phyloP scores from a whole-genome alignment of 2,113 vertebrate genomes.

The Todiramphus saurophagus region DNA sequence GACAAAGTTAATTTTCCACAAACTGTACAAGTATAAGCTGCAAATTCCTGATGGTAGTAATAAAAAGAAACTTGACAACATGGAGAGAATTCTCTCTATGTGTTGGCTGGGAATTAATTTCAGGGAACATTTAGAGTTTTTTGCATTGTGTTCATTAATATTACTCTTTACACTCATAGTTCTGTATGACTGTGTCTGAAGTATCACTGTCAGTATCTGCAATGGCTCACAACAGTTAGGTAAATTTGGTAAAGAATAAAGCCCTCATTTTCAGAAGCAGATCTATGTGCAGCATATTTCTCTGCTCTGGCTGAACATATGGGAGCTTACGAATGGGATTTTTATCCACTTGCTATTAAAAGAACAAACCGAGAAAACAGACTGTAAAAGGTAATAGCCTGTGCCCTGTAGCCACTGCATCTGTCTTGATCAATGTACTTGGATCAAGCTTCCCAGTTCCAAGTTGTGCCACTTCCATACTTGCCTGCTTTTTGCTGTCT shows the following conservation, averaged over 20 bases:
- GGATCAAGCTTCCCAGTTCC: neutral
- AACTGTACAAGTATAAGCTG: neutral
- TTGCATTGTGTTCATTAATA: neutral
- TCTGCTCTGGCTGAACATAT: neutral
- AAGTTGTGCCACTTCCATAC: neutral
- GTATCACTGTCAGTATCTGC: neutral
- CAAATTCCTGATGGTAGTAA: neutral
- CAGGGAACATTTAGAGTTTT: neutral
- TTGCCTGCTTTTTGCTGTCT: neutral
- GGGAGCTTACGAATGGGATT: neutral
- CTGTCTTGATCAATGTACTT: neutral
- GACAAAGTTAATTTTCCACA: neutral
- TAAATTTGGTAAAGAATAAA: neutral
- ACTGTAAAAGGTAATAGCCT: slow-evolving; percentile 8
- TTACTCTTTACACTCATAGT: neutral
- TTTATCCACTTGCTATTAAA: slow-evolving; percentile 30
- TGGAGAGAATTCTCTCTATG: neutral
- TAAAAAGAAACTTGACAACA: neutral
- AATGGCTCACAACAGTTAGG: neutral
- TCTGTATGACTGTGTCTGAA: neutral
- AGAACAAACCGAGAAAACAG: slow-evolving; percentile 12
- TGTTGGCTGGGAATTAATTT: neutral
- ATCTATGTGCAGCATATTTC: neutral
- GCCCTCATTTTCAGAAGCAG: neutral
- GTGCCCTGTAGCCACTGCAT: neutral